These are phyloP conservation scores for Lepidochitona cinerea DNA, from an alignment of 2,888 invertebrate species.

Conservation along the genomic window DNA sequence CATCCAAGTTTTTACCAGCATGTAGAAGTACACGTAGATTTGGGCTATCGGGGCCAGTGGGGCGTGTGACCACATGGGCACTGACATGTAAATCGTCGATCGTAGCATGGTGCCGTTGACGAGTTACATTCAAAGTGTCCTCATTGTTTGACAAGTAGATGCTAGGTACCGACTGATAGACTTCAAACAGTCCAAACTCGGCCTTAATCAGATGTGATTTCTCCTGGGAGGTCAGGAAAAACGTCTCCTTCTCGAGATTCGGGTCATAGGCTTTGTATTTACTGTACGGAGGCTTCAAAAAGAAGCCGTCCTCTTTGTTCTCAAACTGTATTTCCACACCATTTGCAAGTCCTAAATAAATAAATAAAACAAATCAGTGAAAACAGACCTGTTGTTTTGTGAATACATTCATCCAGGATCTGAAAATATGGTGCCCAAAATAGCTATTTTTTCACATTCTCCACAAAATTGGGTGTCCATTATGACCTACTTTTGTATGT, in stretches of 20 bases:
- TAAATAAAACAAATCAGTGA: no score
- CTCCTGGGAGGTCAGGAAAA: constrained; percentile 92
- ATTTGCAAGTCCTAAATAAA: constrained; percentile 41
- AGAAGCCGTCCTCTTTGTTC: constrained; percentile 63
- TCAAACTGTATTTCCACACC: constrained; percentile 63
- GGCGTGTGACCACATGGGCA: constrained; percentile 90
- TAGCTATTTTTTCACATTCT: no score
- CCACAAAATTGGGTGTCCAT: no score
- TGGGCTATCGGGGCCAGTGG: constrained; percentile 90
- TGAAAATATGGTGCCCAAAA: no score
- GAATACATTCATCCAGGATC: no score
- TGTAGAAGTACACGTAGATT: constrained; percentile 94
- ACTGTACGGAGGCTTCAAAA: constrained; percentile 72
- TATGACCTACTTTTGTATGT: no score
- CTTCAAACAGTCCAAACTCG: constrained; percentile 94
- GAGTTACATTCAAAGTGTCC: constrained; percentile 21
- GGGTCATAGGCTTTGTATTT: constrained; percentile 49
- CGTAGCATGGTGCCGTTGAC: constrained; percentile 22
- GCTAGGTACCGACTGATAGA: constrained; percentile 93
- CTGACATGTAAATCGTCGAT: constrained; percentile 82
- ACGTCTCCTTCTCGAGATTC: constrained; percentile 82
- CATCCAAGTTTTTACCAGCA: constrained; percentile 75
- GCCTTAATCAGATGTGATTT: constrained; percentile 92
- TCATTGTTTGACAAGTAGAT: constrained; percentile 20
- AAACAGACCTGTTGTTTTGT: no score